phyloP scores from a whole-genome alignment of 1,140 invertebrate species.

The silkworm (Bombyx mori) region DNA sequence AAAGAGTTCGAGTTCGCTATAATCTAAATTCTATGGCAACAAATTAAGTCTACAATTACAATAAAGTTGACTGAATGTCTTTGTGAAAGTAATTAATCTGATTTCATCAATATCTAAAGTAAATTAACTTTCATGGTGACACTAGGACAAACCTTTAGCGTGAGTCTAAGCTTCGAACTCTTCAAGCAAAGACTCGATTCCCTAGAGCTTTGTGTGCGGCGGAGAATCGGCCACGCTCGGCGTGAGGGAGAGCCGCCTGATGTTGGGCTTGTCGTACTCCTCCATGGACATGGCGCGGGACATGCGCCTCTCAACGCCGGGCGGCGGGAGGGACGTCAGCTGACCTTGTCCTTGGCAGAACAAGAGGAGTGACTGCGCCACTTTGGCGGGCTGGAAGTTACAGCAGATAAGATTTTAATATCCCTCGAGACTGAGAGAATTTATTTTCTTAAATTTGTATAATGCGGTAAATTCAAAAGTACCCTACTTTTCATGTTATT shows the following conservation, averaged over 20 bases:
- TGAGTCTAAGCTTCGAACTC: slow-evolving; percentile 4
- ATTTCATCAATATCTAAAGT: too few relatives aligned
- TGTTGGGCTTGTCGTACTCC: slow-evolving; percentile 85
- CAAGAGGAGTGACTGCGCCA: slow-evolving; percentile 84
- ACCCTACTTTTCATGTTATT: too few relatives aligned
- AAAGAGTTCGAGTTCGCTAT: too few relatives aligned
- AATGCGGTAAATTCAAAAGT: too few relatives aligned
- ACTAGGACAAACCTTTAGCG: too few relatives aligned
- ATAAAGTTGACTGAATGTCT: too few relatives aligned
- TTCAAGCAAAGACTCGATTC: slow-evolving; percentile 13
- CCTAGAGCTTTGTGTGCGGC: slow-evolving; percentile 41
- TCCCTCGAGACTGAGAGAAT: too few relatives aligned
- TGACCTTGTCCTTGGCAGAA: slow-evolving; percentile 87
- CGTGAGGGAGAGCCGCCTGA: slow-evolving; percentile 80
- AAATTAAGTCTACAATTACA: too few relatives aligned
- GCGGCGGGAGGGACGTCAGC: slow-evolving; percentile 80
- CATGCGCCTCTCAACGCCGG: slow-evolving; percentile 78
- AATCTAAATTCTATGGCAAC: too few relatives aligned
- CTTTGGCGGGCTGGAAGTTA: slow-evolving; percentile 79
- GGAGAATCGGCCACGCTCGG: slow-evolving; percentile 53
- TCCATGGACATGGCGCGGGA: slow-evolving; percentile 84
- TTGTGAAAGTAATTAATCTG: too few relatives aligned
- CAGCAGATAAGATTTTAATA: background rate
- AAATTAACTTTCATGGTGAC: too few relatives aligned
- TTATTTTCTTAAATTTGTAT: too few relatives aligned